Conservation (phyloP, 2,797 vertebrate species). For the Phaenicophaeus curvirostris region DNA sequence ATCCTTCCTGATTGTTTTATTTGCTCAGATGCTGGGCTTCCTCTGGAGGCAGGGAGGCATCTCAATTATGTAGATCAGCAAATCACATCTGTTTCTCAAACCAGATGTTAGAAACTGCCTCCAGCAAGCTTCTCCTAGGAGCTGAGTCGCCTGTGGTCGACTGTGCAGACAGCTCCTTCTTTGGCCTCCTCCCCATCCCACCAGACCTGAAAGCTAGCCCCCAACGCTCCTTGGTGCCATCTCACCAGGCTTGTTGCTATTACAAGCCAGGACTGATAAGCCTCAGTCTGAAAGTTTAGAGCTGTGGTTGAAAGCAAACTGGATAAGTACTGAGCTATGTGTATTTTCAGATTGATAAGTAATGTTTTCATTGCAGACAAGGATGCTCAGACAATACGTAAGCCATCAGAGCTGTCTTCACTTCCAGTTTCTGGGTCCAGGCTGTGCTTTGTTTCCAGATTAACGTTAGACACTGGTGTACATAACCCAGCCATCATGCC, state of each 20-base stretch:
- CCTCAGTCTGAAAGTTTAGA: conserved; percentile 19
- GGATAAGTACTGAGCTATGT: background rate
- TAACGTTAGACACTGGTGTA: background rate
- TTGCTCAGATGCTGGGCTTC: conserved; percentile 1
- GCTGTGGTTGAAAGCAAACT: background rate
- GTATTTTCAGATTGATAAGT: background rate
- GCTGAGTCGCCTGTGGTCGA: background rate
- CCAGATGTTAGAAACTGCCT: conserved; percentile 10
- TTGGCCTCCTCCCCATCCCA: background rate
- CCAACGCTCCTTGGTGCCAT: background rate
- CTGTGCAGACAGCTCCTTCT: background rate
- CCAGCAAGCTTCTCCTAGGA: background rate
- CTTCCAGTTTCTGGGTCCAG: background rate
- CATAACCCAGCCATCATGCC: background rate
- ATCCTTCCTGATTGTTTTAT: conserved; percentile 7
- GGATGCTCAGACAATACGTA: background rate
- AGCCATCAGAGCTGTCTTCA: background rate
- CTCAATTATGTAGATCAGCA: background rate
- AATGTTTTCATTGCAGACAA: background rate
- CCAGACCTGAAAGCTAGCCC: background rate
- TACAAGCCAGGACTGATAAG: background rate
- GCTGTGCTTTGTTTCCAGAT: background rate
- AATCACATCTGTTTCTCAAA: conserved; percentile 26
- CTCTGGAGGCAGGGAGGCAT: conserved; percentile 2
- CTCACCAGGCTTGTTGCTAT: background rate